Evolutionary conservation across 2,113 vertebrate genomes (phyloP).

Genomic region (Lonchura striata): DNA sequence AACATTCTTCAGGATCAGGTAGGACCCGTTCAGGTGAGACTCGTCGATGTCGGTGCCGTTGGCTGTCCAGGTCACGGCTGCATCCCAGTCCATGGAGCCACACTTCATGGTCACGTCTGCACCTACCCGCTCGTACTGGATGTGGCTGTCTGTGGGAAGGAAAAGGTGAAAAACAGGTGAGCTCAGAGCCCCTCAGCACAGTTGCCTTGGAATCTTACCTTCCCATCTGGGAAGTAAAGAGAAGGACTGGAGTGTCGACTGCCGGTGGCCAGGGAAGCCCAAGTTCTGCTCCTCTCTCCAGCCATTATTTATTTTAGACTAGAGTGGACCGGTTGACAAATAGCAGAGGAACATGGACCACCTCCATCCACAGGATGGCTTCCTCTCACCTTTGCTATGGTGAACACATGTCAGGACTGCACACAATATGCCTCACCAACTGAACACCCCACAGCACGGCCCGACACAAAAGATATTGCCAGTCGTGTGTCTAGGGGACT

Average conservation of each 20-base stretch:
- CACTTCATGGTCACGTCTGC: conserved; percentile 91
- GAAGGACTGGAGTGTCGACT: background rate
- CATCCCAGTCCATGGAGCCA: conserved; percentile 83
- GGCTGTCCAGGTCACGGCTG: conserved; percentile 89
- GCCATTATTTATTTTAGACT: background rate
- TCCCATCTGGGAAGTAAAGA: background rate
- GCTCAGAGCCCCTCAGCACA: background rate
- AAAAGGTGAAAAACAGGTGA: background rate
- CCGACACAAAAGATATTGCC: background rate
- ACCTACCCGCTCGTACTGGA: conserved; percentile 86
- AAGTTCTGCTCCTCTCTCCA: background rate
- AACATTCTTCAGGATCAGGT: conserved; percentile 82
- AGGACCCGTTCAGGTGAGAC: conserved; percentile 80
- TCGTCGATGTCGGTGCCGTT: conserved; percentile 88
- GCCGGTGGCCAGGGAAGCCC: background rate
- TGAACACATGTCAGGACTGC: background rate
- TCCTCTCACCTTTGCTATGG: background rate
- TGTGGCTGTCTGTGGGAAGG: conserved; percentile 75
- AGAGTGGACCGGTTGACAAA: background rate
- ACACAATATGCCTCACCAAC: fast-evolving
- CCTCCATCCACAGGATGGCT: background rate
- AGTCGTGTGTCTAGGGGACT: background rate
- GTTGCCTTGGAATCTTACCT: background rate
- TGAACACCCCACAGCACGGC: fast-evolving
- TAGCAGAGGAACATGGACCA: background rate